Conservation (phyloP, 2,113 vertebrate genomes). For the Cyprinodon variegatus region DNA sequence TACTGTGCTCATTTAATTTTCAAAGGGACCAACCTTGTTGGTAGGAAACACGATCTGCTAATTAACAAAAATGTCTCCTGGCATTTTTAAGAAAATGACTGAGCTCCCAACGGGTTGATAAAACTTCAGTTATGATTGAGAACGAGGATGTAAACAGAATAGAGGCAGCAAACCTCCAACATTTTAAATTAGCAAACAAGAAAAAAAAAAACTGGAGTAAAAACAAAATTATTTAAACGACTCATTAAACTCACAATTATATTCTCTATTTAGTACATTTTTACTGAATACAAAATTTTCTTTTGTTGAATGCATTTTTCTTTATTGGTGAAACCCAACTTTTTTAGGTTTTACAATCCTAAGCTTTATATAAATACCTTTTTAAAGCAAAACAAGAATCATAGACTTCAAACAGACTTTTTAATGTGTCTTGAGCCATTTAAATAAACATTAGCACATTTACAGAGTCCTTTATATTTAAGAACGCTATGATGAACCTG, state of each 20-base stretch:
- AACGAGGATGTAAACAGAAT: conserved; percentile 54
- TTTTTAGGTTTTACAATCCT: not conserved
- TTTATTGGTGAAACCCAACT: not conserved
- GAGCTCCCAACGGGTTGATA: conserved; percentile 45
- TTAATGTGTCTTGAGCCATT: conserved; percentile 16
- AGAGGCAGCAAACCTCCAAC: conserved; percentile 1
- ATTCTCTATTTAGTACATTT: not conserved
- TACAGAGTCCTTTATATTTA: conserved; percentile 18
- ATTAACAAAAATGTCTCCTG: conserved; percentile 73
- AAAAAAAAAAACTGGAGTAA: not conserved
- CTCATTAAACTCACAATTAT: not conserved
- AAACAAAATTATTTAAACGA: not conserved
- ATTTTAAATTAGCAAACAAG: conserved; percentile 7
- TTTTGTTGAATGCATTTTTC: not conserved
- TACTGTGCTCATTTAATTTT: conserved; percentile 74
- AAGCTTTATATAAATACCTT: not conserved
- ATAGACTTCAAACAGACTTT: conserved; percentile 20
- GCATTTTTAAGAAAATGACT: conserved; percentile 60
- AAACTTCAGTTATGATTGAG: conserved; percentile 49
- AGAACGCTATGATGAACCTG: not conserved
- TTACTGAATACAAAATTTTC: not conserved
- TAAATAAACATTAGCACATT: conserved; percentile 20
- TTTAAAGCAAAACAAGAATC: conserved; percentile 6
- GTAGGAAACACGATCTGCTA: conserved; percentile 68
- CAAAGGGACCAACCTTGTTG: conserved; percentile 62